Percentiles rank a stretch among this genome's conserved stretches.
These are phyloP conservation scores for Eunapius fragilis DNA, from an alignment of 37 sponge, comb jelly and placozoan species.

Conservation along the genomic window DNA sequence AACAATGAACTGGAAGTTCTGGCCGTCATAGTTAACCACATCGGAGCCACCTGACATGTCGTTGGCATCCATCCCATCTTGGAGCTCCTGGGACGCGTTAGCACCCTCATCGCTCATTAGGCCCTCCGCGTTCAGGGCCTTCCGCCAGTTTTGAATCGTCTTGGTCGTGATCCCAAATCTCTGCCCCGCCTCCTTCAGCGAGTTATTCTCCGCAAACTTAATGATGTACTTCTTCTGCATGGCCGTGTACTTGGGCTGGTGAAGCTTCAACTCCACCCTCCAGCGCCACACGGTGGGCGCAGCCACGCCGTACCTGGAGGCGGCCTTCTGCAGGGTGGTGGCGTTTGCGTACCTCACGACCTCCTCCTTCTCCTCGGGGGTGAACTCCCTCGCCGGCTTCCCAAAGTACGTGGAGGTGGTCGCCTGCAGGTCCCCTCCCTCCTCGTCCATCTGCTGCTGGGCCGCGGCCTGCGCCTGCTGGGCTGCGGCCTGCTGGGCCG, in stretches of 20 bases:
- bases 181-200: slow-evolving; percentile 70
- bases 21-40: slow-evolving; percentile 54
- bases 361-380: slow-evolving; percentile 75
- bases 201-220: slow-evolving; percentile 71
- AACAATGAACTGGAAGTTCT: slow-evolving; percentile 62
- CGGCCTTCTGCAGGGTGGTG: slow-evolving; percentile 86
- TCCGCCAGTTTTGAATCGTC: slow-evolving; percentile 82
- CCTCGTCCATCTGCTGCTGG: too few relatives aligned
- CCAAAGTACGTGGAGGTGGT: slow-evolving; percentile 56
- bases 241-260: slow-evolving; percentile 74
- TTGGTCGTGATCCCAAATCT: slow-evolving; percentile 73
- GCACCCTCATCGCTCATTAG: neutral
- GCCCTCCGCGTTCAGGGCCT: slow-evolving; percentile 43
- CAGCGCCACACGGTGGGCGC: slow-evolving; percentile 91
- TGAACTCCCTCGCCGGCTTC: slow-evolving; percentile 80
- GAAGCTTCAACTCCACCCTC: slow-evolving; percentile 82
- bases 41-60: slow-evolving; percentile 13
- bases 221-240: slow-evolving; percentile 83
- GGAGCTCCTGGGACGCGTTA: neutral
- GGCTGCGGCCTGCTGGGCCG: slow-evolving; percentile 10
- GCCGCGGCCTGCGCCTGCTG: neutral
- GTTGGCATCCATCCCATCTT: neutral
- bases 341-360: slow-evolving; percentile 84
- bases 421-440: too few relatives aligned
- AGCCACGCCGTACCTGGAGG: slow-evolving; percentile 75